Evolutionary conservation across 2,797 vertebrate genomes (phyloP).

Genomic region (Hozukius guyotensis): DNA sequence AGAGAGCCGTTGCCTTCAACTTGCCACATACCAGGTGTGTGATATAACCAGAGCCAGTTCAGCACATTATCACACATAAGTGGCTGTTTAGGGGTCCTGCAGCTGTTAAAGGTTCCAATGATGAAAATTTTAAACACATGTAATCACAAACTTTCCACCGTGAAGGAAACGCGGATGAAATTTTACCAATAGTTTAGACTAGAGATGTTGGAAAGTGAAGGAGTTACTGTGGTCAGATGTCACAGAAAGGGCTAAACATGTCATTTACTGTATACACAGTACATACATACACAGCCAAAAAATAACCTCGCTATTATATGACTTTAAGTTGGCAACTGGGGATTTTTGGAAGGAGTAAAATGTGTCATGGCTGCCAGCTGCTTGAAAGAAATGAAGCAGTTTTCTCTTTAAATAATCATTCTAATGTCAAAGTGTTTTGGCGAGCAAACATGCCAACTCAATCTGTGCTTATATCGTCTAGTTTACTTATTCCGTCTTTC

Average conservation of each 20-base stretch:
- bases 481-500: conserved; percentile 6
- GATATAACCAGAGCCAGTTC: conserved; percentile 62
- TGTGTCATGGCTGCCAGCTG: background rate
- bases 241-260: conserved; percentile 22
- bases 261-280: conserved; percentile 17
- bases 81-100: conserved; percentile 55
- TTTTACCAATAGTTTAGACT: conserved; percentile 13
- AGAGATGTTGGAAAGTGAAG: conserved; percentile 17
- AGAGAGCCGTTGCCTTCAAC: conserved; percentile 58
- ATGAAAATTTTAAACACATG: conserved; percentile 41
- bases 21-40: conserved; percentile 78
- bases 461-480: conserved; percentile 6
- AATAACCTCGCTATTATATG: conserved; percentile 19
- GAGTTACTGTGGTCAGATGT: conserved; percentile 39
- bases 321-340: conserved; percentile 29
- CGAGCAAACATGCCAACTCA: background rate
- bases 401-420: conserved; percentile 23
- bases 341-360: conserved; percentile 14
- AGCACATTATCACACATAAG: conserved; percentile 70
- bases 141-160: conserved; percentile 36
- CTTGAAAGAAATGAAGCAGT: conserved; percentile 14
- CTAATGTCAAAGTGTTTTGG: conserved; percentile 24
- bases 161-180: conserved; percentile 12
- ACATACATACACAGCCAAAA: conserved; percentile 2
- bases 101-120: conserved; percentile 53